Base-by-base conservation (phyloP, 92 coral and sea anemone species). In the Heliopora coerulea region DNA sequence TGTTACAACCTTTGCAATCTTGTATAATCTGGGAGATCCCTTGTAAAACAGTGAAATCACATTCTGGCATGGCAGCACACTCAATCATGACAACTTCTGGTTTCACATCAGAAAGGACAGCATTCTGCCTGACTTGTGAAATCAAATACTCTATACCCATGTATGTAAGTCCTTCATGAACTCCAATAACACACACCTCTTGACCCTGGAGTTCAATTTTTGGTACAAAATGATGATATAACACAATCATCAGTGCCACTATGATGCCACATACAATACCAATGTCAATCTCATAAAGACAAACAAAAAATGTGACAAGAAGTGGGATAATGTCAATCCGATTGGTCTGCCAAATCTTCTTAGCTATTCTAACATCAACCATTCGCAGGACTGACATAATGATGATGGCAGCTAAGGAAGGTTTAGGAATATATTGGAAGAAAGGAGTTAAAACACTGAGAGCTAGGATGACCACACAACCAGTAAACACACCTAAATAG, bases 341-440 rank as follows among this genome's bases (percentile, higher is more conserved):
- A 17, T 79, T 84, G 74, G 88, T 96, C 23, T 73, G 86, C 98
- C 98, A 93, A 56, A 93, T 93, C 58, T 78, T 87, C 35, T 41
- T 65, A 52, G 89, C 64, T 62, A 93, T 89, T 49, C 68, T 91
- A 37, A 83, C 85, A 74, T 93, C 96, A 28, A 93, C 88, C 98
- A 93, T 93, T 62, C 93, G 83, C 1, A 93, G 79, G 0, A 93
- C 91, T 8, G 98, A 88, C 23, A 91, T 87, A 86, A 93, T 89
- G 77, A 93, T 93, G 54, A 93, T 85, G 1, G 98, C 92, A 1
- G 98, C 91, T 13, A 93, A 87, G 19, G 98, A 89, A 8, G 98
- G 90, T 46, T 87, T 89, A 18, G 98, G 98, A 79, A 93, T 89
- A 80, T 93, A 93, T 84, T 85, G 89, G 79, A 89, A 93, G 83